Conservation (phyloP, 2,113 vertebrate genomes). For the Xiphophorus hellerii region DNA sequence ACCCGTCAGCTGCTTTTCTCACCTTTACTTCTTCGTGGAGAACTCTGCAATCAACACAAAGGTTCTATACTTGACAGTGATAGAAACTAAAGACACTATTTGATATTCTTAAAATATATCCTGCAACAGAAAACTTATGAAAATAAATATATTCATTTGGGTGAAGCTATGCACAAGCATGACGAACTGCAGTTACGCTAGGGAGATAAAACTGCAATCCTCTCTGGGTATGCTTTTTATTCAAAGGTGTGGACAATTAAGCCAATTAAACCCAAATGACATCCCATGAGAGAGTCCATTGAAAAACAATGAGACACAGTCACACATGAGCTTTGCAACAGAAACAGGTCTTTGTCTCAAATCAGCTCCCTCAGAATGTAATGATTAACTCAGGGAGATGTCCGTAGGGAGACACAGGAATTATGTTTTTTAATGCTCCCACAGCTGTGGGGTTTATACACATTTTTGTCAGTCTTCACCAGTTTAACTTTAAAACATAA, state of each 20-base stretch:
- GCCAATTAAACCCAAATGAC: neutral
- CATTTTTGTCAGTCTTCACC: neutral
- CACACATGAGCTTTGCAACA: neutral
- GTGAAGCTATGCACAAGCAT: neutral
- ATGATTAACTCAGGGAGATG: neutral
- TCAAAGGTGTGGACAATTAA: conserved; percentile 1
- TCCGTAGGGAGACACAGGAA: neutral
- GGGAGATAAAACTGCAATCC: neutral
- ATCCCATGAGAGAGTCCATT: neutral
- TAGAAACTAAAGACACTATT: too few relatives aligned
- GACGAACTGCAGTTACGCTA: neutral
- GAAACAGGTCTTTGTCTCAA: neutral
- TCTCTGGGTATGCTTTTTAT: neutral
- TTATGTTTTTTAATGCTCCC: neutral
- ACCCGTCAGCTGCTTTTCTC: neutral
- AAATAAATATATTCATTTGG: neutral
- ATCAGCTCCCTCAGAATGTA: neutral
- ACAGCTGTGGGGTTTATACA: neutral
- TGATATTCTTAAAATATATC: neutral
- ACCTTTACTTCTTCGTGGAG: neutral
- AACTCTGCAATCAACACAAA: neutral
- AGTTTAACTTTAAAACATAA: too few relatives aligned
- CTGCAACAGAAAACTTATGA: neutral
- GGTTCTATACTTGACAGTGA: neutral
- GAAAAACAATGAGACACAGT: neutral